phyloP scores from a whole-genome alignment of 1,140 invertebrate species.

The Drosophila rufa region DNA sequence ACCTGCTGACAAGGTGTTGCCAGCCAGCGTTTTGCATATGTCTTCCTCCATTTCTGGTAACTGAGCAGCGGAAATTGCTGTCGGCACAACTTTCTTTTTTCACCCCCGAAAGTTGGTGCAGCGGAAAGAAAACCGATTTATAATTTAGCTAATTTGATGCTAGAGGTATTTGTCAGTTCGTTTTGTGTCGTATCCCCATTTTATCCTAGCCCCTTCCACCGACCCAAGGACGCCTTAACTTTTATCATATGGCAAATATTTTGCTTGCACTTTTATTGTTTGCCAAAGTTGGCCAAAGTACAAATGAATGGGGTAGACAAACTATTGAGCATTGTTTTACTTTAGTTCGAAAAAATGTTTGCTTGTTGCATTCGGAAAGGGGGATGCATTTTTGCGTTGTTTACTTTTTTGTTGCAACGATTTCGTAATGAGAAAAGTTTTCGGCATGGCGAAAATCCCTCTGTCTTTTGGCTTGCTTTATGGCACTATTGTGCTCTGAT shows the following conservation, averaged over 20 bases:
- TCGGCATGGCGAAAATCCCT: slow-evolving; percentile 36
- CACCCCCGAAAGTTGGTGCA: slow-evolving; percentile 20
- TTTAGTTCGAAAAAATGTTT: slow-evolving; percentile 63
- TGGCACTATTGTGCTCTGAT: neutral
- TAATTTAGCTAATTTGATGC: slow-evolving; percentile 70
- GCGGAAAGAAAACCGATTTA: slow-evolving; percentile 49
- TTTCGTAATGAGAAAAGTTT: slow-evolving; percentile 77
- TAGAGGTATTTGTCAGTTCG: slow-evolving; percentile 40
- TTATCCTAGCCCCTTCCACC: slow-evolving; percentile 10
- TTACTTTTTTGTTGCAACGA: slow-evolving; percentile 40
- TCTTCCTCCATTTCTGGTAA: slow-evolving; percentile 43
- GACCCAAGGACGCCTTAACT: slow-evolving; percentile 53
- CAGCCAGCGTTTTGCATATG: slow-evolving; percentile 53
- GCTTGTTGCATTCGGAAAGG: slow-evolving; percentile 62
- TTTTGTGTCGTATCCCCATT: slow-evolving; percentile 7
- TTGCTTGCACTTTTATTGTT: slow-evolving; percentile 60
- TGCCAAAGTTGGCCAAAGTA: slow-evolving; percentile 60
- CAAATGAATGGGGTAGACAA: slow-evolving; percentile 51
- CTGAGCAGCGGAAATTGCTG: slow-evolving; percentile 63
- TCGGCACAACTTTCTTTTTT: slow-evolving; percentile 46
- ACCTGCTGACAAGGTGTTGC: slow-evolving; percentile 54
- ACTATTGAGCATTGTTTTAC: slow-evolving; percentile 72
- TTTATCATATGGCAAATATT: slow-evolving; percentile 73
- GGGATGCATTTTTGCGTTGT: slow-evolving; percentile 21
- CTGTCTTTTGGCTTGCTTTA: slow-evolving; percentile 10